Base-by-base conservation (phyloP, 2,797 vertebrate genomes). In the Oreochromis grahami region DNA sequence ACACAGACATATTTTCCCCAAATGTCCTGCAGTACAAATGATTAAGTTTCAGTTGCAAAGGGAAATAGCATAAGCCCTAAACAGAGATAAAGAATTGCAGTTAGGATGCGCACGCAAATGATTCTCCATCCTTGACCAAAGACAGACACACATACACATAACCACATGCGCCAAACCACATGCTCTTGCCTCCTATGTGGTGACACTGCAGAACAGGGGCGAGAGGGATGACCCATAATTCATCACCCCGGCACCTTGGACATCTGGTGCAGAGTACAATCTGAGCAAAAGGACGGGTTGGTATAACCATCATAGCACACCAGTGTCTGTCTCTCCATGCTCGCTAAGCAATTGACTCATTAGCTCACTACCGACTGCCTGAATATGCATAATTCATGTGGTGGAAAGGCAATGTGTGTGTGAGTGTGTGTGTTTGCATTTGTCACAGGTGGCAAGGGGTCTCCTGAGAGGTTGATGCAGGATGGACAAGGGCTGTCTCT, bases 331-430 rank as follows among this genome's bases (percentile, higher is more conserved):
- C 94, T 90, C 93, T 89, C 84, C 86, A 83, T 91, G 81, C 92
- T 92, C 90, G 88, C 81, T 58, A 88, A 95, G 94, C 93, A 91
- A 92, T 93, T 91, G 92, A 94, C 94, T 94, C 92, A 95, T 96
- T 96, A 96, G 90, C 92, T 92, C 88, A 84, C 84, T 90, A 93
- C 90, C 80, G 87, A 90, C 92, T 92, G 92, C 89, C 85, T 94
- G 90, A 89, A 68, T 77, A 95, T 97, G 92, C 92, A 96, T 97
- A 94, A 96, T 96, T 96, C 95, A 97, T 96, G 80, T 17, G 53
- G 70, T 84, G 90, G 84, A 87, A 85, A 90, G 91, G 92, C 82
- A 86, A 80, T 79, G 0, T 63, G 11, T 36, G 34, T 36, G 55
- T 10, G 36, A 4, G 72, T 80, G 50, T 26, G 21, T 53, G 19